Base-by-base conservation (phyloP, 2,888 invertebrate species). In the Parasteatoda lunata region DNA sequence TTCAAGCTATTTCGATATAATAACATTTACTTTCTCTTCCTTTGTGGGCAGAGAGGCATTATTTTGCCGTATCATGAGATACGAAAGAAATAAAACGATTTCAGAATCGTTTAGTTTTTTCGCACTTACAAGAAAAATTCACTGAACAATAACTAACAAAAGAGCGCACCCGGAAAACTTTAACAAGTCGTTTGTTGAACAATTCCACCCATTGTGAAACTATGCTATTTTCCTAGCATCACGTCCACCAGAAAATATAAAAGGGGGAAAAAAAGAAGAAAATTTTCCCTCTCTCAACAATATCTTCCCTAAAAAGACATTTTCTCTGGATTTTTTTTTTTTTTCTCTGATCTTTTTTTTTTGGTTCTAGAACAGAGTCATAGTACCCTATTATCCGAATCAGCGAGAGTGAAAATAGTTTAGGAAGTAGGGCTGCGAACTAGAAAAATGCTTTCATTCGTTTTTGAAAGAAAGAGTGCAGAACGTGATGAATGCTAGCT, bases 351-450 rank as follows among this genome's bases (percentile, higher is more conserved):
- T 54, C 13, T 54, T 54, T 54, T 54, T 45, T 52, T 68, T 81
- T 81, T 75, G 73, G 59, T 59, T 54, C n/a, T 8, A 8, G 13
- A 54, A 51, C 71, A 73, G 80, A 80, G 66, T 51, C 80, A 73
- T 73, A 80, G 81, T 81, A 47, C 68, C 81, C 75, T 81, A 81
- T 81, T 81, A 81, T 81, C 81, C 68, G 75, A 81, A 81, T 81
- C 81, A 81, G 75, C 75, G 75, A 68, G 73, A 75, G 81, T 75
- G 81, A 81, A 81, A 81, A 81, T 81, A 81, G 81, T 73, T 81
- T 75, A 81, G 73, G 73, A 75, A 75, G 73, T 73, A 30, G 6
- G n/a, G 81, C 68, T 80, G 80, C 68, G 75, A 75, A 75, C 72
- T 68, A 81, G 75, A 81, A 81, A 81, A 81, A 75, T 75, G 75